Conservation (phyloP, 2,888 invertebrate genomes). For the Glaucopsyche alexis region DNA sequence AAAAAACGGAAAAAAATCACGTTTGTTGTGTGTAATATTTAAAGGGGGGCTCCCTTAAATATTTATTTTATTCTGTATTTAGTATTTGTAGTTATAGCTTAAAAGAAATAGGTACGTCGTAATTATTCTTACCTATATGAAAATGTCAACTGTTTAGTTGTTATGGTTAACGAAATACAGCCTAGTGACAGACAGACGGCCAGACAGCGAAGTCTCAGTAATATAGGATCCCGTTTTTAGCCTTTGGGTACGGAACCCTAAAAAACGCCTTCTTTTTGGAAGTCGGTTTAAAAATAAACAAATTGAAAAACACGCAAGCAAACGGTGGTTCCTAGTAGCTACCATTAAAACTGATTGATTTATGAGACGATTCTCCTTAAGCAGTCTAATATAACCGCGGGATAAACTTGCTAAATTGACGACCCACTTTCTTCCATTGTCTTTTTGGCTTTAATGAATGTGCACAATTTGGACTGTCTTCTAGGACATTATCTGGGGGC, state of each 20-base stretch:
- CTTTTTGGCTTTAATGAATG: conserved; percentile 18
- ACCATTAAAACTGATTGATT: conserved; percentile 24
- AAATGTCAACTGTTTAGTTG: neutral
- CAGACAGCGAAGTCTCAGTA: no score
- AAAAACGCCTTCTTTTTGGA: no score
- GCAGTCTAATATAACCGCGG: neutral
- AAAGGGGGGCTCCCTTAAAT: no score
- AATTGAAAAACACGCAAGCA: neutral
- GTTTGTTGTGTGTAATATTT: no score
- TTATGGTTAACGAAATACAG: no score
- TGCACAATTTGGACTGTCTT: neutral
- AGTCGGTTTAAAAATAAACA: conserved; percentile 9
- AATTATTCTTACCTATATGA: no score
- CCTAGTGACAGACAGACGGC: no score
- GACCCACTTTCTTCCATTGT: conserved; percentile 27
- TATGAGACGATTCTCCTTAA: conserved; percentile 21
- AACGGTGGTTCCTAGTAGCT: conserved; percentile 17
- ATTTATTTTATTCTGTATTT: no score
- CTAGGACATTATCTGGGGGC: neutral
- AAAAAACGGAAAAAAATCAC: no score
- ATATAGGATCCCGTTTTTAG: no score
- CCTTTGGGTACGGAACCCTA: no score
- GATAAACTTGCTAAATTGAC: conserved; percentile 24
- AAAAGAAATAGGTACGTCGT: neutral
- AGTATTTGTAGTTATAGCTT: no score